Conservation (phyloP, 1,140 invertebrate genomes). For the Atta texana region DNA sequence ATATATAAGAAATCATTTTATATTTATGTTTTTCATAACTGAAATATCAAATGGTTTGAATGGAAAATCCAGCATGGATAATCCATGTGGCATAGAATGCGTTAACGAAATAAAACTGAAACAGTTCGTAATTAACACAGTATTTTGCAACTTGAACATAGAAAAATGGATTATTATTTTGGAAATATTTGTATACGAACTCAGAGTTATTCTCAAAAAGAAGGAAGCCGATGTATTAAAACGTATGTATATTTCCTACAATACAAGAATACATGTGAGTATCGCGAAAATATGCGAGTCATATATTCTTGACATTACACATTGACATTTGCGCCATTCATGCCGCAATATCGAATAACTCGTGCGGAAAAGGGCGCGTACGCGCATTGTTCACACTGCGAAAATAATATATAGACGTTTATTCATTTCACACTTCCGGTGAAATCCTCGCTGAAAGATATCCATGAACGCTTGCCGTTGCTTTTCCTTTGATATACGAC, state of each 20-base stretch:
- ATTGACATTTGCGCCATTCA: slow-evolving; percentile 48
- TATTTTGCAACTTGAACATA: neutral
- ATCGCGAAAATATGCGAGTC: slow-evolving; percentile 29
- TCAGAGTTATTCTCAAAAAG: neutral
- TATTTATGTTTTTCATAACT: too few species aligned
- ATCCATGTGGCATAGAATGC: neutral
- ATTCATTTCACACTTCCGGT: slow-evolving; percentile 51
- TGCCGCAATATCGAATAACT: slow-evolving; percentile 32
- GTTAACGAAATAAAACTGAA: neutral
- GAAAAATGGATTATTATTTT: neutral
- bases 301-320: slow-evolving; percentile 44
- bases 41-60: too few species aligned
- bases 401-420: slow-evolving; percentile 53
- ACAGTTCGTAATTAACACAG: neutral
- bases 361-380: slow-evolving; percentile 3
- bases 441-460: slow-evolving; percentile 38
- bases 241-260: slow-evolving; percentile 13
- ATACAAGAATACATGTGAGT: neutral
- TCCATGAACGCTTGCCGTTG: slow-evolving; percentile 5
- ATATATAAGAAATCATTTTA: too few species aligned
- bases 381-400: slow-evolving; percentile 32
- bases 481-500: slow-evolving; percentile 49
- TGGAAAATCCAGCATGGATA: too few species aligned
- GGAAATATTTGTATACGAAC: neutral
- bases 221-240: slow-evolving; percentile 8